phyloP scores from a whole-genome alignment of 2,113 vertebrate genomes.

The Centropus unirufus region DNA sequence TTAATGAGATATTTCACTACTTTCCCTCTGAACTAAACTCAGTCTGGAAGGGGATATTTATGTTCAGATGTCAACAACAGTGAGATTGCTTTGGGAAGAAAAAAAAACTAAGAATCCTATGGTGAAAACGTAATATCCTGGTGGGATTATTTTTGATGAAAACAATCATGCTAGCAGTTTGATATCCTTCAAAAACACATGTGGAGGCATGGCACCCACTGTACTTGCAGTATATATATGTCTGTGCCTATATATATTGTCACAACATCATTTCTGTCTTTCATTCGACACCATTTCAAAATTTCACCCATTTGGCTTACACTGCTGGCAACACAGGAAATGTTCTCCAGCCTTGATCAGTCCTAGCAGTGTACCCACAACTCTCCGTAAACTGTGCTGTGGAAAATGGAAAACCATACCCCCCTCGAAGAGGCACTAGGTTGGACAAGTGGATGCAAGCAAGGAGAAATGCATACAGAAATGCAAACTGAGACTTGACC shows the following conservation, averaged over 20 bases:
- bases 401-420: not conserved
- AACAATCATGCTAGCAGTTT: not conserved
- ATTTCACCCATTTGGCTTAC: not conserved
- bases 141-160: not conserved
- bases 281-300: not conserved
- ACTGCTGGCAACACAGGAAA: rapidly evolving
- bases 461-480: not conserved
- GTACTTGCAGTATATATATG: too few species aligned
- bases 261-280: not conserved
- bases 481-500: not conserved
- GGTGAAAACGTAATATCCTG: not conserved
- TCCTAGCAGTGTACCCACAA: not conserved
- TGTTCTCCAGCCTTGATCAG: not conserved
- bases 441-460: not conserved
- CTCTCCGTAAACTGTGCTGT: not conserved
- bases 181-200: not conserved
- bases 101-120: not conserved
- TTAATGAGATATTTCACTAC: not conserved
- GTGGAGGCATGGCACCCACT: not conserved
- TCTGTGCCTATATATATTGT: not conserved
- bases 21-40: not conserved
- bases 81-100: not conserved
- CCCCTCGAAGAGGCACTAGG: not conserved
- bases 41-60: not conserved
- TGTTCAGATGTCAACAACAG: not conserved